Evolutionary conservation across 2,113 vertebrate species (phyloP), one percentile per base, ranked within the genome.

Genomic region (Perognathus longimembris): DNA sequence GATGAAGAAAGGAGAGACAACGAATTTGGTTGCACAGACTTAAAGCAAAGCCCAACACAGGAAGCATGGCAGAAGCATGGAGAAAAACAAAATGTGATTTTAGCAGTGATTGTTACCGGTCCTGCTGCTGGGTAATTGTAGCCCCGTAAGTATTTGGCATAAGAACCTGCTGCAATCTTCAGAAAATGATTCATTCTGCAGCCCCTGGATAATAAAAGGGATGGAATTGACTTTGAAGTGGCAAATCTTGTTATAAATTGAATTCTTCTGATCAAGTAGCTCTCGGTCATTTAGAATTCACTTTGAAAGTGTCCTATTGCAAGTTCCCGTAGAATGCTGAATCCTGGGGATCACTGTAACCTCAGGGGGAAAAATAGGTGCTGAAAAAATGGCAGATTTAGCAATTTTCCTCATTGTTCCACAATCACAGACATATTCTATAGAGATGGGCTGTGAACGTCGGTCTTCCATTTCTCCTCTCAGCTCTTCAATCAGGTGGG

Each of bases 281-380:
- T 97, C 96, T 94, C 4, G 78, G 95, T 98, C 96, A 96, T 92
- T 97, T 95, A 96, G 96, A 97, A 97, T 96, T 96, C 97, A 96
- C 95, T 97, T 94, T 89, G 96, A 97, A 95, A 40, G 45, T 92
- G 96, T 97, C 93, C 96, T 96, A 42, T 36, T 95, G 95, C 85
- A 93, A 96, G 93, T 97, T 97, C 97, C 96, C 91, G 73, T 93
- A 97, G 97, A 97, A 91, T 24, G 63, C 77, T 94, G 95, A 97
- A 97, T 93, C 83, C 87, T 7, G 24, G 93, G 93, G 95, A 96
- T 96, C 95, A 96, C 95, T 87, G 94, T 94, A 95, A 97, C 92
- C 95, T 95, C 45, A 3, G 85, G 59, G 50, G 30, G 92, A 91
- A 96, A 97, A 96, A 95, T 84, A 94, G 90, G 92, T 61, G 20